Percentiles rank a stretch among this genome's conserved stretches.
Conservation (phyloP, 2,888 invertebrate genomes). For the Hoplodrina ambigua region DNA sequence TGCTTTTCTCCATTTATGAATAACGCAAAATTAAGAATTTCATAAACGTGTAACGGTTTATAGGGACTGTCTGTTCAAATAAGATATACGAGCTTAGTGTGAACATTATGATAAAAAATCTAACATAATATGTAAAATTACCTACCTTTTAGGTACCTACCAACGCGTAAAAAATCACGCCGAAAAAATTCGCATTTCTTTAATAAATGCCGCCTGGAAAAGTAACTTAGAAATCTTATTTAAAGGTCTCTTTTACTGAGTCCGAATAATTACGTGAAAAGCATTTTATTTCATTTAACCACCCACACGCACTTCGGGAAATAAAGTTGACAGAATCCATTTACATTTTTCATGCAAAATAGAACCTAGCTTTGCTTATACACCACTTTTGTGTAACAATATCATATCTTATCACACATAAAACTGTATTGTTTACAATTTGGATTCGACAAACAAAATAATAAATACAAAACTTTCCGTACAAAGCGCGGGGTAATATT, state of each 20-base stretch:
- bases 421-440: slow-evolving; percentile 14
- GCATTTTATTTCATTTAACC: not conserved
- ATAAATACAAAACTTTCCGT: not conserved
- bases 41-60: not conserved
- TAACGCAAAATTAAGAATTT: not conserved
- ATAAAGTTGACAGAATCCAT: slow-evolving; percentile 27
- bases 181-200: too few relatives aligned
- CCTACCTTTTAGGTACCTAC: too few relatives aligned
- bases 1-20: not conserved
- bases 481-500: not conserved
- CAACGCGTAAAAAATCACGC: too few relatives aligned
- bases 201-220: too few relatives aligned
- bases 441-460: not conserved
- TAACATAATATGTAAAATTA: too few relatives aligned
- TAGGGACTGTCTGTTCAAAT: not conserved
- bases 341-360: slow-evolving; percentile 14
- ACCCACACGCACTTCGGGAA: not conserved
- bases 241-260: not conserved
- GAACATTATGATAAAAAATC: not conserved
- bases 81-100: too few relatives aligned
- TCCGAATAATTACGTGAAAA: too few relatives aligned
- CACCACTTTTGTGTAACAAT: not conserved
- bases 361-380: slow-evolving; percentile 9
- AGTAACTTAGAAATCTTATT: slow-evolving; percentile 5
- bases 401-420: not conserved